Conservation (phyloP, 2,797 vertebrate species). For the Enteromius unitaeniatus region DNA sequence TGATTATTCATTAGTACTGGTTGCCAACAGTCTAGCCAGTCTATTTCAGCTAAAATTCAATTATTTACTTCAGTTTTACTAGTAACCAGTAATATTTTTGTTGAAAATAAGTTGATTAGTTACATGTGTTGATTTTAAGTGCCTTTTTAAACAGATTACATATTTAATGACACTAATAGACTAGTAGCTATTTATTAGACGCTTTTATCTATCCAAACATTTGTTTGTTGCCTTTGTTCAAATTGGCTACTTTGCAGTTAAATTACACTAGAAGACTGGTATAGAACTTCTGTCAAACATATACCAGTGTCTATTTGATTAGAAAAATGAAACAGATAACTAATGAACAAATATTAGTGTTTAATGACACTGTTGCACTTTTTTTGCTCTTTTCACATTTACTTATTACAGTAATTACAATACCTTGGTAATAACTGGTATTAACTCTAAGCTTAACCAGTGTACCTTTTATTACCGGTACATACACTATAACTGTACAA, state of each 20-base stretch:
- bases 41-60: not conserved
- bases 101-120: no score
- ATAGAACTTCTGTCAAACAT: not conserved
- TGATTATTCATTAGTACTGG: not conserved
- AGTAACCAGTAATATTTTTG: not conserved
- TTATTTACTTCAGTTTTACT: slow-evolving; percentile 3
- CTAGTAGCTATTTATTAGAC: not conserved
- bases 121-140: not conserved
- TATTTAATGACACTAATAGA: not conserved
- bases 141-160: not conserved
- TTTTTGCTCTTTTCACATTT: not conserved
- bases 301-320: not conserved
- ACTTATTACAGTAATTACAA: not conserved
- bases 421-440: not conserved
- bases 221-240: not conserved
- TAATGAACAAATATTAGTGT: not conserved
- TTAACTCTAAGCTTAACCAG: not conserved
- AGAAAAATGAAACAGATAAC: not conserved
- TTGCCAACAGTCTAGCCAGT: not conserved
- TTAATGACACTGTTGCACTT: not conserved
- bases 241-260: not conserved
- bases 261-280: no score
- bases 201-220: not conserved
- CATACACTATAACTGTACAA: not conserved
- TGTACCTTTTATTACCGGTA: not conserved